Base-by-base conservation (phyloP, 2,888 invertebrate genomes). In the Agriotes lineatus region DNA sequence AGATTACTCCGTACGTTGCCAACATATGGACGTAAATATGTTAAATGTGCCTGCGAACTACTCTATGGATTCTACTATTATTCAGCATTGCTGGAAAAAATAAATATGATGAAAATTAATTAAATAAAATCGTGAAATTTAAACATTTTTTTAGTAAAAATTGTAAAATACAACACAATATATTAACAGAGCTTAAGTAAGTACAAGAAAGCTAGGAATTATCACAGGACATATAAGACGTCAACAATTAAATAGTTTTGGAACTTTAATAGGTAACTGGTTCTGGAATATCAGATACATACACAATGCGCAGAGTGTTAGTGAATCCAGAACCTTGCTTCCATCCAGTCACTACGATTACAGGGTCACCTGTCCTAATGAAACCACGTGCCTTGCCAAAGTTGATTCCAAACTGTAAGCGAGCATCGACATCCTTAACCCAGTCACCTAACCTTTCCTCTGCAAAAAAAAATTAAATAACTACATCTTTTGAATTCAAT, bases 301-400 rank as follows among this genome's bases (percentile, higher is more conserved):
- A 95, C 93, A 97, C 92, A 84, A 98, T 89, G 76, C 97, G 91
- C 88, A 97, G 91, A 78, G 97, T 98, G 88, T 98, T 98, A 83
- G 97, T 98, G 85, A 92, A 96, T 54, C 97, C 98, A 76, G 96
- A 93, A 74, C 97, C 97, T 83, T 95, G 92, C 82, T 93, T 91
- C 98, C 98, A 99, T 77, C 99, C 99, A 42, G 98, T 99, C 65
- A 99, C 93, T 66, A 98, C 90, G 42, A 99, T 90, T 6, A 99
- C 92, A 19, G 93, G 89, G 86, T 98, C 96, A 4, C 95, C 95
- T 16, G 89, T 84, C 80, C 92, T 92, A 79, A 99, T 87, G 86
- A 99, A 96, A 48, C 93, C 94, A 76, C 93, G 91, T 72, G 88
- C 86, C 82, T 94, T 93, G n/a, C 96, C 98, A 80, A 96, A 93